Evolutionary conservation across 1,140 invertebrate genomes (phyloP).

Genomic region (Ceratitis capitata): DNA sequence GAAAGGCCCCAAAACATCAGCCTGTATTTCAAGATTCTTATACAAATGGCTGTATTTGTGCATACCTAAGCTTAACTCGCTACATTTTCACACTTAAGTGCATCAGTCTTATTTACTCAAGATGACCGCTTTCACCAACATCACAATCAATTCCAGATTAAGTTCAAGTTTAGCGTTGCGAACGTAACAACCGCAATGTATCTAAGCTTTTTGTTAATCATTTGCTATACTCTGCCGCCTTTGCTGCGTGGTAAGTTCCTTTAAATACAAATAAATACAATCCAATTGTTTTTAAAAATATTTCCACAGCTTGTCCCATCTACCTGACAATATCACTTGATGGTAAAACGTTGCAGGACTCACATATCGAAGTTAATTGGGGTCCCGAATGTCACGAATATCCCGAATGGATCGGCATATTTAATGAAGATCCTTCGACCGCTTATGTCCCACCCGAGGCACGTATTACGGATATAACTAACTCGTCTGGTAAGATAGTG

Average conservation of each 20-base stretch:
- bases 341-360: conserved; percentile 62
- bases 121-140: background rate
- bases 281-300: background rate
- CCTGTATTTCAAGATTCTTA: background rate
- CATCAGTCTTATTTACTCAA: background rate
- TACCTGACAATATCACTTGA: conserved; percentile 54
- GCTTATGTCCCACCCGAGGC: conserved; percentile 53
- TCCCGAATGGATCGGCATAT: conserved; percentile 61
- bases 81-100: background rate
- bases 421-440: conserved; percentile 54
- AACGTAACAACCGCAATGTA: conserved; percentile 40
- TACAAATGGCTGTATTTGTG: background rate
- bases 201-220: conserved; percentile 46
- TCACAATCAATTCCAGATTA: conserved; percentile 1
- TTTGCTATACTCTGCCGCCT: conserved; percentile 5
- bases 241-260: background rate
- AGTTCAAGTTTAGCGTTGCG: conserved; percentile 27
- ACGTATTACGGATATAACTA: conserved; percentile 50
- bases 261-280: background rate
- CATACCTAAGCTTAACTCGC: background rate
- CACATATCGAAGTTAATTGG: conserved; percentile 69
- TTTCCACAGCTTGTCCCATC: conserved; percentile 51
- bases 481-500: conserved; percentile 62
- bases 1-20: too few species aligned
- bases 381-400: conserved; percentile 64